Evolutionary conservation across 2,888 invertebrate genomes (phyloP).

Genomic region (Iselma pallidipennis): DNA sequence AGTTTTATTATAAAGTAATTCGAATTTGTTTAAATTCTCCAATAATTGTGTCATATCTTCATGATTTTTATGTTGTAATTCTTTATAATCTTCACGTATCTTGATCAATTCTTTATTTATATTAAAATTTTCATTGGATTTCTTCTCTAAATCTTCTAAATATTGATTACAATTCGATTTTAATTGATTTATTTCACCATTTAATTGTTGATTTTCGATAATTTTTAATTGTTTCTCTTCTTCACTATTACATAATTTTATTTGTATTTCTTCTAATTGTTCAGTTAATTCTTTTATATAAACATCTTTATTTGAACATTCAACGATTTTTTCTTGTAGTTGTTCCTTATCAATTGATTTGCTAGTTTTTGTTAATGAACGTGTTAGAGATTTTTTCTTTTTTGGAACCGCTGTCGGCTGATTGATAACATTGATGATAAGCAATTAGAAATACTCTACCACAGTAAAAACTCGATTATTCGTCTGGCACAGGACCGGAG

Average conservation of each 20-base stretch:
- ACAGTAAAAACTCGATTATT: no score
- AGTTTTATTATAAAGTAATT: conserved; percentile 25
- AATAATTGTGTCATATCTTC: conserved; percentile 22
- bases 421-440: conserved; percentile 32
- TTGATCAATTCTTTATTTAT: conserved; percentile 24
- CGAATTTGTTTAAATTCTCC: conserved; percentile 27
- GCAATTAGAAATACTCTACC: no score
- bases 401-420: conserved; percentile 48
- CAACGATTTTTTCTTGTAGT: conserved; percentile 59
- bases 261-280: conserved; percentile 59
- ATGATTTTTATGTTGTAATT: conserved; percentile 25
- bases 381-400: conserved; percentile 32
- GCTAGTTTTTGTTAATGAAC: conserved; percentile 25
- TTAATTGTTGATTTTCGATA: conserved; percentile 53
- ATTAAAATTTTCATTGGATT: conserved; percentile 33
- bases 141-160: conserved; percentile 47
- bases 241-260: conserved; percentile 53
- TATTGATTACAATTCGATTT: conserved; percentile 51
- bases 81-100: conserved; percentile 25
- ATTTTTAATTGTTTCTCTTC: conserved; percentile 48
- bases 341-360: conserved; percentile 45
- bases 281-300: conserved; percentile 57
- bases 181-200: conserved; percentile 54
- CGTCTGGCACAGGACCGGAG: no score
- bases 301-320: conserved; percentile 60